A percentile compares a stretch with the other conserved stretches of the same genome.
These are phyloP conservation scores for Phengaris arion DNA, from an alignment of 2,888 invertebrate genomes.

Conservation along the genomic window DNA sequence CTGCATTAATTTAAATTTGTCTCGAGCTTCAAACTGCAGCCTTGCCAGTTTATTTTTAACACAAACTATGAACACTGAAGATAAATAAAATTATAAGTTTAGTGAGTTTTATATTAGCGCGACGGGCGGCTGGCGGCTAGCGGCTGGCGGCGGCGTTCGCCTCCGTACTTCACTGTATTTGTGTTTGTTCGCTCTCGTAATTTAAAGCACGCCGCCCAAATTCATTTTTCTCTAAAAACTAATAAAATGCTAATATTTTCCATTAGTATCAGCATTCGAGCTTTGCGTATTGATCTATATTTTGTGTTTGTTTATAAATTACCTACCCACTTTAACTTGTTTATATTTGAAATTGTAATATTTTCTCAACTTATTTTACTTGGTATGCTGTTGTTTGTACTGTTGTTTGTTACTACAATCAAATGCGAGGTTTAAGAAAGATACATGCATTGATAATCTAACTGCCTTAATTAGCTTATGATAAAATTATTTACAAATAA, in stretches of 20 bases:
- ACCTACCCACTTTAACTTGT: not conserved
- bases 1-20: conserved; percentile 24
- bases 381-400: no score
- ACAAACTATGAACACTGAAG: conserved; percentile 28
- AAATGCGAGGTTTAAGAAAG: no score
- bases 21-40: conserved; percentile 16
- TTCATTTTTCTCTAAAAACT: conserved; percentile 25
- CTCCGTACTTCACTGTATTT: conserved; percentile 22
- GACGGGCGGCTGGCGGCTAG: not conserved
- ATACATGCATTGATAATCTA: no score
- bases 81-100: conserved; percentile 29
- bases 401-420: no score
- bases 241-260: conserved; percentile 28
- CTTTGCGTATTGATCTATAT: conserved; percentile 1
- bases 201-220: conserved; percentile 27
- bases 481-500: no score
- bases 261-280: conserved; percentile 19
- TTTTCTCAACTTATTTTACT: not conserved
- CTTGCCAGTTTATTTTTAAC: conserved; percentile 21
- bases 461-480: no score
- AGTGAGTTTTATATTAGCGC: conserved; percentile 26
- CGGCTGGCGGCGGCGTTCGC: not conserved
- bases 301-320: not conserved
- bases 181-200: conserved; percentile 24
- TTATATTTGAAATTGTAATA: not conserved